phyloP scores from a whole-genome alignment of 2,888 invertebrate species.

The Diachrysia chrysitis region DNA sequence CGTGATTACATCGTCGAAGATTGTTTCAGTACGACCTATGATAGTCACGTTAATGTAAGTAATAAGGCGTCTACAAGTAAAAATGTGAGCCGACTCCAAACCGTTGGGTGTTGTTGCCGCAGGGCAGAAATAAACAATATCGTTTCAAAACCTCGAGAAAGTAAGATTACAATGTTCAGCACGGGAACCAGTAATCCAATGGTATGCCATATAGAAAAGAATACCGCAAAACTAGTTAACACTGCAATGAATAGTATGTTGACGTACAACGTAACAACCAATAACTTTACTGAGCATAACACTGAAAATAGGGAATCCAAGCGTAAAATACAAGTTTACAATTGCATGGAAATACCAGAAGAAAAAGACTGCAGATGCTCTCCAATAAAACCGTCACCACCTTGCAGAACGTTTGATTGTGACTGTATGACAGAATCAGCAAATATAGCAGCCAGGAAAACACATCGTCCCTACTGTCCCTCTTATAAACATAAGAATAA shows the following conservation, averaged over 20 bases:
- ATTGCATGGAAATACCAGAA: slow-evolving; percentile 71
- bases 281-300: not conserved
- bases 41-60: slow-evolving; percentile 33
- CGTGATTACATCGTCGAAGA: slow-evolving; percentile 69
- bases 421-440: slow-evolving; percentile 74
- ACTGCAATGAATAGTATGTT: slow-evolving; percentile 7
- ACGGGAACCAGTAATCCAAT: slow-evolving; percentile 45
- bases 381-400: slow-evolving; percentile 78
- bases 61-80: slow-evolving; percentile 34
- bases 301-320: slow-evolving; percentile 7
- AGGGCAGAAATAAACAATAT: slow-evolving; percentile 49
- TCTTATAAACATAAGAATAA: slow-evolving; percentile 77
- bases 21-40: slow-evolving; percentile 52
- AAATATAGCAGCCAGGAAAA: slow-evolving; percentile 74
- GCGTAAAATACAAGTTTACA: slow-evolving; percentile 59
- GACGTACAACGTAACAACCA: slow-evolving; percentile 14
- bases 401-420: slow-evolving; percentile 83
- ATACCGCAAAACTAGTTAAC: slow-evolving; percentile 10
- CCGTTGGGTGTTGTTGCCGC: slow-evolving; percentile 60
- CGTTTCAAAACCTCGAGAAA: slow-evolving; percentile 38
- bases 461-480: slow-evolving; percentile 81
- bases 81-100: slow-evolving; percentile 25
- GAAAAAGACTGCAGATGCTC: slow-evolving; percentile 82
- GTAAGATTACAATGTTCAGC: slow-evolving; percentile 51
- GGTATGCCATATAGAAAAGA: slow-evolving; percentile 38